Percentiles rank a stretch among this genome's conserved stretches.
Evolutionary conservation across 1,140 invertebrate species (phyloP).

Genomic region (Ips typographus): DNA sequence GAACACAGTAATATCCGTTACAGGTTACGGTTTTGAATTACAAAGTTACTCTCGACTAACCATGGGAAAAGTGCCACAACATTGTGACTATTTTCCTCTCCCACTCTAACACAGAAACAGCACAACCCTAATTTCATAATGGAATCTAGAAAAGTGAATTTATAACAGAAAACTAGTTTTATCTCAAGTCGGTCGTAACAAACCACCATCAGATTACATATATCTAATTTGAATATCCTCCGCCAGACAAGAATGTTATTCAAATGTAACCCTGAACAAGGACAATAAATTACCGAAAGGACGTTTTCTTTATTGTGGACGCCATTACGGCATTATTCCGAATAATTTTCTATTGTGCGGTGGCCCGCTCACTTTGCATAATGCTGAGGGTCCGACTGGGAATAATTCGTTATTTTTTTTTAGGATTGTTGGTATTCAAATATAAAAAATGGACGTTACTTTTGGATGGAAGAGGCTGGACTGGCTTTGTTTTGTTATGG

Average conservation of each 20-base stretch:
- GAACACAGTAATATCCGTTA: neutral
- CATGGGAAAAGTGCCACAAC: neutral
- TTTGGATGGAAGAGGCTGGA: no score
- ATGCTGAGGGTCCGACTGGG: slow-evolving; percentile 17
- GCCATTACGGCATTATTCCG: slow-evolving; percentile 29
- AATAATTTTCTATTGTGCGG: slow-evolving; percentile 34
- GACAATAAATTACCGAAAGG: slow-evolving; percentile 22
- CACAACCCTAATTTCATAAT: slow-evolving; percentile 15
- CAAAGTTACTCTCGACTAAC: neutral
- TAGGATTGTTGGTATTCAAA: no score
- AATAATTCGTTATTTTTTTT: neutral
- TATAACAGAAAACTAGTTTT: slow-evolving; percentile 32
- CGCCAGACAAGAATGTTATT: slow-evolving; percentile 32
- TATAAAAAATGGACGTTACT: no score
- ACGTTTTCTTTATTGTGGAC: slow-evolving; percentile 30
- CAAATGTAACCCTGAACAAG: slow-evolving; percentile 23
- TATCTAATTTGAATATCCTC: slow-evolving; percentile 33
- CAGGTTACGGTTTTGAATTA: neutral
- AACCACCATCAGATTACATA: slow-evolving; percentile 15
- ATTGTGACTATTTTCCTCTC: neutral
- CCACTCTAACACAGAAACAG: neutral
- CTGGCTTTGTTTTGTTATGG: no score
- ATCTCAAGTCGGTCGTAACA: slow-evolving; percentile 20
- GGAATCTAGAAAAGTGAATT: slow-evolving; percentile 22
- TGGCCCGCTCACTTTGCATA: slow-evolving; percentile 26